Base-by-base conservation (phyloP, 2,888 invertebrate species). In the Habrosyne pyritoides region DNA sequence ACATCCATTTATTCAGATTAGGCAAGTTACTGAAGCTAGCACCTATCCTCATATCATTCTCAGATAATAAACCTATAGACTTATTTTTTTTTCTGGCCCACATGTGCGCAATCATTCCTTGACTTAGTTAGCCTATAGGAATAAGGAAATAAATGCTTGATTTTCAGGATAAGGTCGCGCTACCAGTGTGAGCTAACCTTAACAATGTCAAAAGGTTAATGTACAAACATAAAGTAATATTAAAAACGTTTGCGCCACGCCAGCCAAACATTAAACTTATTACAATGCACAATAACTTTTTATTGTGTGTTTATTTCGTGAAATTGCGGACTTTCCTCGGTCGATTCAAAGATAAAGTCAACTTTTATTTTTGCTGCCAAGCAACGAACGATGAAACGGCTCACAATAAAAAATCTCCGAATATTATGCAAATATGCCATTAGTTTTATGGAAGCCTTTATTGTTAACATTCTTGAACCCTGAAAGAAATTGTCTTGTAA, bases 301-400 rank as follows among this genome's bases (percentile, higher is more conserved):
- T 54, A 54, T 36, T 42, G 21, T 26, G 54, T 49, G 54, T 48
- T 54, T 54, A 54, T 54, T 49, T 49, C 33, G 42, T 33, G 26
- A 33, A 22, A 21, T 30, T 42, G 54, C 36, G 49, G 49, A 26
- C 18, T 54, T 49, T n/a, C 18, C 49, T 10, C 49, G 12, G 24
- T 26, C 26, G 49, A 10, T 28, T 21, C 49, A 36, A 33, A 42
- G 49, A 49, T 18, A 49, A 54, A 49, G 18, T 14, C 21, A 49
- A 54, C 24, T 36, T 33, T 22, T 49, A 49, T 50, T 50, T 36
- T 26, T 42, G 36, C 21, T 30, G 48, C 24, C 18, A 26, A 10
- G 42, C 53, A 48, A 33, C 33, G n/a, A 10, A 42, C 42, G 42
- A 8, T 42, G 42, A 8, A 42, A 42, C 18, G 36, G n/a, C 42